Evolutionary conservation across 2,888 invertebrate genomes (phyloP).

Genomic region (Andrena minutula): DNA sequence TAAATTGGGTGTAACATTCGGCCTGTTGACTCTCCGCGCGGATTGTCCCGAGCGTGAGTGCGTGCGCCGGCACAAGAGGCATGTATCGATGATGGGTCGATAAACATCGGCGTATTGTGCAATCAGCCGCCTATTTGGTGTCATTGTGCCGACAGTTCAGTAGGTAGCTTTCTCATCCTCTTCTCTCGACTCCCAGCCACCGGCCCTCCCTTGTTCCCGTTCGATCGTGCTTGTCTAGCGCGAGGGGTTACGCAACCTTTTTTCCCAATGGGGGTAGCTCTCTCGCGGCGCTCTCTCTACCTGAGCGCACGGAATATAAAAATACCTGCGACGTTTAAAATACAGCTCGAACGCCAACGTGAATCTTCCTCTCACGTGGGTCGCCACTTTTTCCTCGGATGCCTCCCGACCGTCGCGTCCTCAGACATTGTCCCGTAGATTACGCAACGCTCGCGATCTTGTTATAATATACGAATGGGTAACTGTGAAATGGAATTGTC

Average conservation of each 20-base stretch:
- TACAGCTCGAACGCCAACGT: constrained; percentile 30
- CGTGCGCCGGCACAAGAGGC: constrained; percentile 52
- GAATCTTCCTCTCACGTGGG: constrained; percentile 25
- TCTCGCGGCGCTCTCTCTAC: constrained; percentile 43
- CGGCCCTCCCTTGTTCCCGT: constrained; percentile 63
- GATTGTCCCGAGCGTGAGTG: constrained; percentile 32
- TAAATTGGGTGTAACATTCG: constrained; percentile 84
- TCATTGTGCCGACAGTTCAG: constrained; percentile 83
- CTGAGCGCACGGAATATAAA: constrained; percentile 43
- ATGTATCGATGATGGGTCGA: constrained; percentile 83
- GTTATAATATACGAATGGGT: constrained; percentile 6
- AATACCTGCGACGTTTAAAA: constrained; percentile 62
- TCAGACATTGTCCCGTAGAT: not conserved
- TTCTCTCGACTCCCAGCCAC: constrained; percentile 65
- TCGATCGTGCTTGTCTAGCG: constrained; percentile 61
- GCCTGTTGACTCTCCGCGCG: constrained; percentile 80
- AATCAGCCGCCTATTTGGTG: constrained; percentile 85
- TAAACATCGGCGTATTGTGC: constrained; percentile 84
- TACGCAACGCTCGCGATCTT: constrained; percentile 31
- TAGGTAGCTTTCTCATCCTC: constrained; percentile 80
- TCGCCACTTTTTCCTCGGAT: not conserved
- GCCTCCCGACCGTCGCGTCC: not conserved
- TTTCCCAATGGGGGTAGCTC: constrained; percentile 59
- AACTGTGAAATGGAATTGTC: not conserved
- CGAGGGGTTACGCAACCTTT: constrained; percentile 70